Evolutionary conservation across 2,888 invertebrate species (phyloP), one percentile per base, ranked within the genome.

Genomic region (Drosophila quasianomalipes): DNA sequence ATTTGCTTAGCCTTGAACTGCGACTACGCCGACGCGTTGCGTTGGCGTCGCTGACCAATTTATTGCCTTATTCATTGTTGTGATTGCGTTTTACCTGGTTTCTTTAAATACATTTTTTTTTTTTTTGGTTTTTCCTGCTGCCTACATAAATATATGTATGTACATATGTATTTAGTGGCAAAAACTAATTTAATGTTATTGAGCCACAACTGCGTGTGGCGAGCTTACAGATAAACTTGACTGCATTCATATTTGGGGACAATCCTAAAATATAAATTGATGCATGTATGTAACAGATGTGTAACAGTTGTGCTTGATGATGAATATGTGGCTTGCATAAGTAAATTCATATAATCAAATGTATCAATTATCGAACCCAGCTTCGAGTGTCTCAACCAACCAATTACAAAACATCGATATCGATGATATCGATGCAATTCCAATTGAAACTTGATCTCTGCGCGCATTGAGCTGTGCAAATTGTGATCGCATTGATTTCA

Each of bases 1-100:
- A 79, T 74, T 70, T 39, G 64, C 41, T 65, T 78, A 80, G 79
- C 82, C 80, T 81, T 82, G 82, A 80, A 81, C 79, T 72, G 74
- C 47, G 66, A 33, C 54, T 28, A 51, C 67, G 65, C 35, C 64
- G 28, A 39, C 69, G 73, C 69, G 30, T 19, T 67, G 81, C 81
- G 79, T 79, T 66, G 81, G 81, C 67, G 81, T 77, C 30, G 33
- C 59, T 55, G 53, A 28, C 58, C 44, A 59, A 54, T 53, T 60
- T 9, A 41, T 53, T 61, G 47, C 41, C n/a, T 54, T 41, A 22
- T 16, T 30, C 9, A 44, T 44, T 58, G 31, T 16, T 39, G 16
- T 59, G 37, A 49, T 26, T 31, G 37, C 39, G 33, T 41, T 51
- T 63, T 30, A 12, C 39, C 9, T 62, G 28, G 3, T 16, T 53